These are phyloP conservation scores for Formica aserva DNA, from an alignment of 2,888 invertebrate genomes.

Conservation along the genomic window DNA sequence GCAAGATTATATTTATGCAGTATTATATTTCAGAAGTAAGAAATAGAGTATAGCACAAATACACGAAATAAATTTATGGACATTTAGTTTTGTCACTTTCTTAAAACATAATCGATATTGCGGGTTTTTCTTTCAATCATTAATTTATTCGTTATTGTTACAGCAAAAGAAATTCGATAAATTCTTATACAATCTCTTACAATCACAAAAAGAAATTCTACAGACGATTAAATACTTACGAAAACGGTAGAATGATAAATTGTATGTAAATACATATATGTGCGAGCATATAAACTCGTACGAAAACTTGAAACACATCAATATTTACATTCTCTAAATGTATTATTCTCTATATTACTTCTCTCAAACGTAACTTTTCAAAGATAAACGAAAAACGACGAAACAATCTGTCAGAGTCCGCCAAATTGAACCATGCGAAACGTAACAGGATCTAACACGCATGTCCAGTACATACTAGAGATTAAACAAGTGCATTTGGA, in stretches of 20 bases:
- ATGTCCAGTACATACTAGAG: not conserved
- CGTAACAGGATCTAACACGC: not conserved
- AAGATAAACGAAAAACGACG: slow-evolving; percentile 19
- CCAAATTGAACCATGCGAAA: not conserved
- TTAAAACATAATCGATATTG: not conserved
- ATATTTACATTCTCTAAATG: not conserved
- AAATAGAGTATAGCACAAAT: not conserved
- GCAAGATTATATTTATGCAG: not conserved
- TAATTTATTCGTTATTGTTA: not conserved
- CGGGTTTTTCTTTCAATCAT: not conserved
- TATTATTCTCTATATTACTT: not conserved
- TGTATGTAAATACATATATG: not conserved
- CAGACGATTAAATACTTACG: not conserved
- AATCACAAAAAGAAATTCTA: not conserved
- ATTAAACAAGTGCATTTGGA: not conserved
- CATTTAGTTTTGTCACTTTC: not conserved
- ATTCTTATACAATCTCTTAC: not conserved
- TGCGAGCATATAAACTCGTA: not conserved
- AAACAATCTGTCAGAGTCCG: slow-evolving; percentile 4
- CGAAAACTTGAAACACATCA: not conserved
- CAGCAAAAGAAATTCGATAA: not conserved
- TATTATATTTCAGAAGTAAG: not conserved
- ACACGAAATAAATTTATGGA: not conserved
- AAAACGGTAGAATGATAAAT: not conserved
- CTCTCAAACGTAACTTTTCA: not conserved